Evolutionary conservation across 2,888 invertebrate species (phyloP).

Genomic region (Tanaodytes sp.): DNA sequence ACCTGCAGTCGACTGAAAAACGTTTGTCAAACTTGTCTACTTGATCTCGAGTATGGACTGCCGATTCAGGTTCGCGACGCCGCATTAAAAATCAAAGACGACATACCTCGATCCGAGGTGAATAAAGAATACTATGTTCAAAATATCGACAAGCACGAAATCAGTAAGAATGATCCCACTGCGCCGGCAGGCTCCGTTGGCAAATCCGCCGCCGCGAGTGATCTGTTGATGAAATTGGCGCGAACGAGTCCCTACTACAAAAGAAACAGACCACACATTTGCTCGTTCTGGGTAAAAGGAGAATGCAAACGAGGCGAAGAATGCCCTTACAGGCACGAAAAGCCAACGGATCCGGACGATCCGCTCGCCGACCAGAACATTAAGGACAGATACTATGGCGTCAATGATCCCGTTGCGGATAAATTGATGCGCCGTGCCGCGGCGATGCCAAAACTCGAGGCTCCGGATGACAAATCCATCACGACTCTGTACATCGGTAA

Average conservation of each 20-base stretch:
- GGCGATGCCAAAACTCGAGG: constrained; percentile 94
- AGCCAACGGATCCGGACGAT: constrained; percentile 97
- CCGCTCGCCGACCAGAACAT: constrained; percentile 97
- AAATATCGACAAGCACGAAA: constrained; percentile 86
- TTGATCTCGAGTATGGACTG: constrained; percentile 93
- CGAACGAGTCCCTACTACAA: constrained; percentile 96
- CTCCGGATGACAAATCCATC: constrained; percentile 96
- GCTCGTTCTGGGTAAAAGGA: constrained; percentile 99
- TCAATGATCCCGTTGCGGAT: constrained; percentile 96
- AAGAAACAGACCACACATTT: constrained; percentile 94
- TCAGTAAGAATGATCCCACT: constrained; percentile 73
- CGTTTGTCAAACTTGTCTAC: constrained; percentile 94
- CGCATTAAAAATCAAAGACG: constrained; percentile 91
- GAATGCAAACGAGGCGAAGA: constrained; percentile 97
- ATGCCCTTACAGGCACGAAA: constrained; percentile 96
- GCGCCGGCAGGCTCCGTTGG: constrained; percentile 78
- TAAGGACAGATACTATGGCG: constrained; percentile 93
- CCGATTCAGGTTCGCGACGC: constrained; percentile 92
- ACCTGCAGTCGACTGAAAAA: constrained; percentile 96
- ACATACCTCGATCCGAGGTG: constrained; percentile 92
- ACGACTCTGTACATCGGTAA: constrained; percentile 99
- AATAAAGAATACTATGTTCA: constrained; percentile 96
- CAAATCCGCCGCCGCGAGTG: constrained; percentile 85
- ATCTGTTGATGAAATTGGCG: constrained; percentile 89
- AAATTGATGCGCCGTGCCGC: constrained; percentile 91